A percentile compares a stretch with the other conserved stretches of the same genome.
These are phyloP conservation scores for Myotis daubentonii DNA, from an alignment of 2,797 vertebrate species.

Conservation along the genomic window DNA sequence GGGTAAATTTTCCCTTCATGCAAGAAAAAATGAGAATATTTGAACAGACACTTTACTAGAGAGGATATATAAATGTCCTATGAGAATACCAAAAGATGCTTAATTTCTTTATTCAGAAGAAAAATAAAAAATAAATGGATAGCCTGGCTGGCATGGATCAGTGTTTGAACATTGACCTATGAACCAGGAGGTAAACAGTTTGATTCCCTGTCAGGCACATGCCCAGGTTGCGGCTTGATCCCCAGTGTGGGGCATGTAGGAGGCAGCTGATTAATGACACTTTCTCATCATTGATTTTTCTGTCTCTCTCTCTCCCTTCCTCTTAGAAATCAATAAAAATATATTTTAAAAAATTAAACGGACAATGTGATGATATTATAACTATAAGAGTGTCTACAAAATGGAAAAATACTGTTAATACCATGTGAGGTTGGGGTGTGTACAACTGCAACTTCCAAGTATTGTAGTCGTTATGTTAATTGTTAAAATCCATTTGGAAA, in stretches of 20 bases:
- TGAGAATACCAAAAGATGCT: neutral
- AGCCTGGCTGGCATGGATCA: too few relatives aligned
- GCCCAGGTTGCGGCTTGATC: too few relatives aligned
- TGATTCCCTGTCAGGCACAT: too few relatives aligned
- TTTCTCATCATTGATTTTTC: too few relatives aligned
- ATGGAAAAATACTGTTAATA: neutral
- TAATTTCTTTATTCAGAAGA: neutral
- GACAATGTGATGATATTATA: neutral
- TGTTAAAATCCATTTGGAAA: neutral
- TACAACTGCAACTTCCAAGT: neutral
- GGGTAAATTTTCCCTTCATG: rapidly evolving
- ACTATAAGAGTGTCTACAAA: neutral
- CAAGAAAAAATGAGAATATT: neutral
- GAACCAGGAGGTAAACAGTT: too few relatives aligned
- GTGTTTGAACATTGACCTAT: too few relatives aligned
- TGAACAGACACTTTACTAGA: neutral
- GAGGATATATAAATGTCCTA: neutral
- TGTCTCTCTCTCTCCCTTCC: too few relatives aligned
- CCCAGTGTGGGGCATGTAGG: too few relatives aligned
- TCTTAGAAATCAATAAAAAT: too few relatives aligned
- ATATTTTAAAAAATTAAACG: neutral
- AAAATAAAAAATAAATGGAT: neutral
- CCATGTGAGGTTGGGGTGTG: neutral
- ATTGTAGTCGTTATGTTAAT: neutral
- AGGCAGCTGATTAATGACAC: too few relatives aligned